phyloP scores from a whole-genome alignment of 2,113 vertebrate genomes.

The Tretioscincus oriximinensis region DNA sequence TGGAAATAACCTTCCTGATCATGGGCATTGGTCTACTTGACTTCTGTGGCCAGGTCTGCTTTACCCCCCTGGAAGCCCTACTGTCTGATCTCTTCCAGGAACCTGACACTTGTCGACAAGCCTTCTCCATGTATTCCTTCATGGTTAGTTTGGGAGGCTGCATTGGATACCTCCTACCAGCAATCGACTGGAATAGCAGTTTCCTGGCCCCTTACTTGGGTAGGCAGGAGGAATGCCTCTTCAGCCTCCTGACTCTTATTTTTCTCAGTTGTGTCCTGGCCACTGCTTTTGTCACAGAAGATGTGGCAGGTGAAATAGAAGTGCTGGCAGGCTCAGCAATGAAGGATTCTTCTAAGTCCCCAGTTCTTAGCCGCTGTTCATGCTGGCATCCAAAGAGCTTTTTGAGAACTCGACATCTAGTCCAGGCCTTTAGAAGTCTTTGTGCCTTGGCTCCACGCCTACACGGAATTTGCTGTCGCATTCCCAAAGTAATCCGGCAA shows the following conservation, averaged over 20 bases:
- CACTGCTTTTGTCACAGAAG: slow-evolving; percentile 79
- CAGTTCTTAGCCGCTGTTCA: slow-evolving; percentile 23
- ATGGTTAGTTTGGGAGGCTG: slow-evolving; percentile 88
- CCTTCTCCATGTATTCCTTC: slow-evolving; percentile 84
- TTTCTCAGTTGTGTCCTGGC: slow-evolving; percentile 77
- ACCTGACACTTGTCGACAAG: slow-evolving; percentile 77
- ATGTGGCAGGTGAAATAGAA: slow-evolving; percentile 38
- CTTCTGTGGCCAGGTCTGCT: slow-evolving; percentile 88
- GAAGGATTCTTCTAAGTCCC: background rate
- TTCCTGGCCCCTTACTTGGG: slow-evolving; percentile 76
- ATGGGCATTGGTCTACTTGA: slow-evolving; percentile 79
- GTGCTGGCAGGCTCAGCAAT: rapidly evolving
- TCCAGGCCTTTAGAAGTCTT: slow-evolving; percentile 50
- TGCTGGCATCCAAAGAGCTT: slow-evolving; percentile 40
- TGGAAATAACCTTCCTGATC: slow-evolving; percentile 80
- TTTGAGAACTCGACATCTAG: slow-evolving; percentile 17
- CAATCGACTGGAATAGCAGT: slow-evolving; percentile 80
- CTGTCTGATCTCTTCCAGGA: slow-evolving; percentile 85
- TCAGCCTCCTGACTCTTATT: slow-evolving; percentile 77
- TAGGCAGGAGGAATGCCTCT: slow-evolving; percentile 82
- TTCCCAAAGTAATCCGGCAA: slow-evolving; percentile 75
- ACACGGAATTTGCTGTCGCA: slow-evolving; percentile 71
- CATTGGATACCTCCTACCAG: slow-evolving; percentile 82
- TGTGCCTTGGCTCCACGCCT: slow-evolving; percentile 69
- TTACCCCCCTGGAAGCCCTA: slow-evolving; percentile 83